These are phyloP conservation scores for Malurus elegans DNA, from an alignment of 2,113 vertebrate genomes.

Conservation along the genomic window DNA sequence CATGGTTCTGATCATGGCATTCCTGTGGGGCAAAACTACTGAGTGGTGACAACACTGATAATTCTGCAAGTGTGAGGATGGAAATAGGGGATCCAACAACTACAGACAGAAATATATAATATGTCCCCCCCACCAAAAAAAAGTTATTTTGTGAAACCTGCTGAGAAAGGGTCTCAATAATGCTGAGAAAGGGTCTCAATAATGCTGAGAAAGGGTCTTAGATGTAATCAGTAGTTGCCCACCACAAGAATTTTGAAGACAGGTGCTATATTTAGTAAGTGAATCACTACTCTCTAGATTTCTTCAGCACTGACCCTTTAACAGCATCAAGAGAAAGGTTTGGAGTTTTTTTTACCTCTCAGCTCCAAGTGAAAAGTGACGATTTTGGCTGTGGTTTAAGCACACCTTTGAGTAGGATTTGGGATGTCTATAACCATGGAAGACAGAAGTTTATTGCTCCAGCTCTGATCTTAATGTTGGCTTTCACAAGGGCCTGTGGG, in stretches of 20 bases:
- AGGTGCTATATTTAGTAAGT: background rate
- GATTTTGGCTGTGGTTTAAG: slow-evolving; percentile 12
- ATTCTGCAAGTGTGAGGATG: background rate
- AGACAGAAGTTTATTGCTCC: slow-evolving; percentile 22
- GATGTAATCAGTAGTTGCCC: background rate
- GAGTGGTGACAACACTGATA: background rate
- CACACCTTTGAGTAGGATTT: slow-evolving; percentile 5
- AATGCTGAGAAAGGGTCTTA: background rate
- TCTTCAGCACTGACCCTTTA: background rate
- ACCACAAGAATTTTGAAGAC: background rate
- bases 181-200: too few species aligned
- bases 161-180: too few species aligned
- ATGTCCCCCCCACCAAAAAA: rapidly evolving
- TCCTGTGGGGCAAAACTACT: background rate
- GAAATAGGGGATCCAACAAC: background rate
- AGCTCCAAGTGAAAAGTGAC: background rate
- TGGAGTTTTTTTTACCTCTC: background rate
- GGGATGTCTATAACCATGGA: slow-evolving; percentile 15
- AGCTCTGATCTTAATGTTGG: background rate
- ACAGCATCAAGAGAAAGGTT: background rate
- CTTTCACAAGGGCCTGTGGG: background rate
- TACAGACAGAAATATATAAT: background rate
- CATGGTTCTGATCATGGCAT: background rate
- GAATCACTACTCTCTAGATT: background rate
- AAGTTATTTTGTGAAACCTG: background rate